These are phyloP conservation scores for Centropristis striata DNA, from an alignment of 2,113 vertebrate species.

Conservation along the genomic window DNA sequence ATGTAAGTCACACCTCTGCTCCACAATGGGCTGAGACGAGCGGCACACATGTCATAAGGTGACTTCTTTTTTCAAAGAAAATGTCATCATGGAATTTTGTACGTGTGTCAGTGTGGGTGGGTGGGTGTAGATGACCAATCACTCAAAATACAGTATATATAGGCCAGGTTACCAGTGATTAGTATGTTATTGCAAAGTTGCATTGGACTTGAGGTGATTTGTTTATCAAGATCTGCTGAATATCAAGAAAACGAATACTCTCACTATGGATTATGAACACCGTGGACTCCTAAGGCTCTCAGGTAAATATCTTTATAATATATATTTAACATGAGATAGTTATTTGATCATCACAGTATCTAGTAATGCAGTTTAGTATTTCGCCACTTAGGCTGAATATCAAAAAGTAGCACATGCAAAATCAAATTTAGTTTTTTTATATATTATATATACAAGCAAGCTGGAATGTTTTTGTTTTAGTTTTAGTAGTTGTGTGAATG, in stretches of 20 bases:
- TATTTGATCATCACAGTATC: background rate
- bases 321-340: background rate
- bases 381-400: background rate
- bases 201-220: background rate
- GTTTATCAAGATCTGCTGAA: background rate
- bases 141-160: conserved; percentile 31
- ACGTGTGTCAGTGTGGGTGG: conserved; percentile 17
- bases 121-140: conserved; percentile 14
- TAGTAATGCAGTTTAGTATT: background rate
- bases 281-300: background rate
- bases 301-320: conserved; percentile 56
- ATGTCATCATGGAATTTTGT: conserved; percentile 34
- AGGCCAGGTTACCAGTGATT: background rate
- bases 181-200: background rate
- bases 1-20: conserved; percentile 5
- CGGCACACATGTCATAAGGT: background rate
- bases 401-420: background rate
- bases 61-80: background rate
- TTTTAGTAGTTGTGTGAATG: background rate
- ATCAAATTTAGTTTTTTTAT: background rate
- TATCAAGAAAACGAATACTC: background rate
- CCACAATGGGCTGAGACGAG: background rate
- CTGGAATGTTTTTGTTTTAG: background rate
- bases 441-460: background rate
- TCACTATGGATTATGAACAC: conserved; percentile 41